Evolutionary conservation across 2,113 vertebrate species (phyloP).

Genomic region (Elephantulus edwardii): DNA sequence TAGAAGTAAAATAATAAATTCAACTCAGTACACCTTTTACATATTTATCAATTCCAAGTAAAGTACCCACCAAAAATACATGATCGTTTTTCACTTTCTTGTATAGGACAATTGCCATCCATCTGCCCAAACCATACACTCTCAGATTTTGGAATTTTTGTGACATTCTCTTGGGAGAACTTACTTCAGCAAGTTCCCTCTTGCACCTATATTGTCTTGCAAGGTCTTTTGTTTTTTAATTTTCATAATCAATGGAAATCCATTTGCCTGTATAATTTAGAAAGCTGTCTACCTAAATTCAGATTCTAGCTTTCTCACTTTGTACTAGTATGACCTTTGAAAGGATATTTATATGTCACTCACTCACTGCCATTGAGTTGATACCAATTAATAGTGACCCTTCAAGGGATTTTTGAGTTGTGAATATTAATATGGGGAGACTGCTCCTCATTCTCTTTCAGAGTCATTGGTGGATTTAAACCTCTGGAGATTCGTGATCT

Average conservation of each 20-base stretch:
- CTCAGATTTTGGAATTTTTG: neutral
- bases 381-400: too few relatives aligned
- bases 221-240: neutral
- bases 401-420: too few relatives aligned
- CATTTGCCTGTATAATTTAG: neutral
- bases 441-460: too few relatives aligned
- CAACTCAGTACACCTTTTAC: neutral
- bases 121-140: neutral
- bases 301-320: neutral
- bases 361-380: too few relatives aligned
- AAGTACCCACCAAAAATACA: neutral
- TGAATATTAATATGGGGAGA: too few relatives aligned
- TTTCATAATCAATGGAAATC: neutral
- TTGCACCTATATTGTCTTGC: neutral
- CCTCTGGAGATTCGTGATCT: too few relatives aligned
- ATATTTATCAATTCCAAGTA: neutral
- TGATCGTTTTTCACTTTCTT: neutral
- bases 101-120: neutral
- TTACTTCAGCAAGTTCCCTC: neutral
- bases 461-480: too few relatives aligned
- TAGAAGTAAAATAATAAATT: neutral
- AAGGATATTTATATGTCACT: neutral
- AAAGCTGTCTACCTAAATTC: neutral
- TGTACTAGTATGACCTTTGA: neutral
- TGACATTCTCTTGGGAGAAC: neutral